These are phyloP conservation scores for Cylindroiulus punctatus DNA, from an alignment of 2,888 invertebrate species.

Conservation along the genomic window DNA sequence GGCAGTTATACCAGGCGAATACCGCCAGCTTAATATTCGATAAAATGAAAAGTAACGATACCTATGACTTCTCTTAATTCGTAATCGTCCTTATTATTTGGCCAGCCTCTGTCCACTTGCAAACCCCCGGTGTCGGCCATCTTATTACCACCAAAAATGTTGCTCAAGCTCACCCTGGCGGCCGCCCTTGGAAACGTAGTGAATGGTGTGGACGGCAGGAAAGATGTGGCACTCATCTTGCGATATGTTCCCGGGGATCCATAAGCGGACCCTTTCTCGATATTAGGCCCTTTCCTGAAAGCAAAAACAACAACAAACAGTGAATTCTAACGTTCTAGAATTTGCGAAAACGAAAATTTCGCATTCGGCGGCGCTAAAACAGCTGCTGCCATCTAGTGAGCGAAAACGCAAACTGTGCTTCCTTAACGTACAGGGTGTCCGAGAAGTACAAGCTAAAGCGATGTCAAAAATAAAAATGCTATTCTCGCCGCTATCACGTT, in stretches of 20 bases:
- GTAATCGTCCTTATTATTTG: conserved; percentile 91
- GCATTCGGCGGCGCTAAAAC: not conserved
- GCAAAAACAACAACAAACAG: not conserved
- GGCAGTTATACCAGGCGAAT: not conserved
- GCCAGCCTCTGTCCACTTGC: conserved; percentile 73
- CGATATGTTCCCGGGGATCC: conserved; percentile 65
- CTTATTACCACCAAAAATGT: conserved; percentile 72
- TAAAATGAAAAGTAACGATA: conserved; percentile 65
- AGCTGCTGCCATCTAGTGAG: not conserved
- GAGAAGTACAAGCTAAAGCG: too few relatives aligned
- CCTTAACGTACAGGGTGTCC: not conserved
- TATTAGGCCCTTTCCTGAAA: conserved; percentile 8
- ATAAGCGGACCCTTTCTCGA: not conserved
- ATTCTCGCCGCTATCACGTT: too few relatives aligned
- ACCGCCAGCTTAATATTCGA: not conserved
- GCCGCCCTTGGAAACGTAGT: conserved; percentile 57
- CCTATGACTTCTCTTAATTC: conserved; percentile 93
- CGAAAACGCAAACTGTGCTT: not conserved
- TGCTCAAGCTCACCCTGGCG: conserved; percentile 67
- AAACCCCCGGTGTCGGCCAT: conserved; percentile 67
- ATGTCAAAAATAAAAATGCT: too few relatives aligned
- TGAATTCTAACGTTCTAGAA: not conserved
- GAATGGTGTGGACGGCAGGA: conserved; percentile 59
- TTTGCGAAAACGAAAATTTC: not conserved
- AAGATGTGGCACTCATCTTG: conserved; percentile 67